Conservation (phyloP, 2,888 invertebrate genomes). For the Bombylius discolor region DNA sequence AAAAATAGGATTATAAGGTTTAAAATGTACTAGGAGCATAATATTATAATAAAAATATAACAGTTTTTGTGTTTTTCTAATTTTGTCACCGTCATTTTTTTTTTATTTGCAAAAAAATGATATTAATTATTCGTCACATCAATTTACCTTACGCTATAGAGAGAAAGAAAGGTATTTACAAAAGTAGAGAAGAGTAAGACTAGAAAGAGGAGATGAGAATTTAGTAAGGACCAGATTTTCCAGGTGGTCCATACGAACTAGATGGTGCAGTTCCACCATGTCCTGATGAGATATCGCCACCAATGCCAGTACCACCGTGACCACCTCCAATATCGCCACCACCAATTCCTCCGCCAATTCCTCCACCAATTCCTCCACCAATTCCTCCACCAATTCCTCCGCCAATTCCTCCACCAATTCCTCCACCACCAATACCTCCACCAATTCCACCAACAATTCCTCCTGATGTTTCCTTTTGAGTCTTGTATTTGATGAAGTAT, state of each 20-base stretch:
- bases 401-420: conserved; percentile 22
- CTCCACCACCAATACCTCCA: conserved; percentile 19
- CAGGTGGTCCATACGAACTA: conserved; percentile 55
- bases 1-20: too few species aligned
- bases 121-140: conserved; percentile 12
- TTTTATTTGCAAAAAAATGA: conserved; percentile 29
- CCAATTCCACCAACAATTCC: conserved; percentile 19
- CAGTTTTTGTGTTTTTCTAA: conserved; percentile 12
- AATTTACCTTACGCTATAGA: conserved; percentile 15
- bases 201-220: conserved; percentile 17
- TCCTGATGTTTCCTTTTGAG: conserved; percentile 30
- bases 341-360: conserved; percentile 13
- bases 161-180: conserved; percentile 17
- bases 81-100: conserved; percentile 37
- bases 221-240: conserved; percentile 55
- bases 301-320: conserved; percentile 13
- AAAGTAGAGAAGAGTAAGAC: conserved; percentile 18
- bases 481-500: conserved; percentile 58
- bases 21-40: too few species aligned
- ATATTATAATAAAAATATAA: too few species aligned
- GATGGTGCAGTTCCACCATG: conserved; percentile 32
- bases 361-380: neutral
- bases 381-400: conserved; percentile 9
- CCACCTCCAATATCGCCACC: conserved; percentile 17
- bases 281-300: conserved; percentile 25